Conservation (phyloP, 1,140 invertebrate genomes). For the Lasioglossum albipes region DNA sequence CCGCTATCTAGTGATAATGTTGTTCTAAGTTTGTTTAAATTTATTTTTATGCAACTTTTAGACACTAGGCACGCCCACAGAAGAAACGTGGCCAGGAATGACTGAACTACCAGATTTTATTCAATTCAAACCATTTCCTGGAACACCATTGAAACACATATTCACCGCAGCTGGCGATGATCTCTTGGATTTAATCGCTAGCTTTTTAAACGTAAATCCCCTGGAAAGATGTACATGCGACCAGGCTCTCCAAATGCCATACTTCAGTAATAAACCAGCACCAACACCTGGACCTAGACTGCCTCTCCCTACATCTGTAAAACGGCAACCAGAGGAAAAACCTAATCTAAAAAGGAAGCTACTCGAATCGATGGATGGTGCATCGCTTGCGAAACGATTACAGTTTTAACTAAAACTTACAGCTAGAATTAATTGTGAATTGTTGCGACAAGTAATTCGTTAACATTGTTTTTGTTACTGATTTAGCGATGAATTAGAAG, state of each 20-base stretch:
- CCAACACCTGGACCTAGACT: constrained; percentile 90
- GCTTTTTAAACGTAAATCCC: constrained; percentile 92
- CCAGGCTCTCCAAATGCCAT: constrained; percentile 90
- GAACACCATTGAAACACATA: constrained; percentile 92
- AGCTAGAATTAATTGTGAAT: constrained; percentile 37
- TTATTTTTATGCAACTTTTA: constrained; percentile 47
- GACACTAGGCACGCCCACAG: constrained; percentile 92
- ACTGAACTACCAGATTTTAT: constrained; percentile 94
- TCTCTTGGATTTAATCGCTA: constrained; percentile 91
- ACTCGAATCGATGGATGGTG: constrained; percentile 85
- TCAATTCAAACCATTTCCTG: constrained; percentile 92
- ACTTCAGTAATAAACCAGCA: constrained; percentile 94
- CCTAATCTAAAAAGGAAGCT: constrained; percentile 89
- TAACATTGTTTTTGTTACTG: constrained; percentile 13
- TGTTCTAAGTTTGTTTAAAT: not conserved
- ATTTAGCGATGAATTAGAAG: constrained; percentile 44
- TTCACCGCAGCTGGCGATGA: constrained; percentile 98
- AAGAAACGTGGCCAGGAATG: constrained; percentile 95
- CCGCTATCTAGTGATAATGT: not conserved
- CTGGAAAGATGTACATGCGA: constrained; percentile 90
- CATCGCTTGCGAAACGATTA: constrained; percentile 84
- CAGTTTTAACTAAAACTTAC: constrained; percentile 79
- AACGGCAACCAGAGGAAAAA: constrained; percentile 82
- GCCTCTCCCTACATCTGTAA: constrained; percentile 87
- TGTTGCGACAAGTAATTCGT: constrained; percentile 26